Base-by-base conservation (phyloP, 2,888 invertebrate species). In the Sinotaia quadrata region DNA sequence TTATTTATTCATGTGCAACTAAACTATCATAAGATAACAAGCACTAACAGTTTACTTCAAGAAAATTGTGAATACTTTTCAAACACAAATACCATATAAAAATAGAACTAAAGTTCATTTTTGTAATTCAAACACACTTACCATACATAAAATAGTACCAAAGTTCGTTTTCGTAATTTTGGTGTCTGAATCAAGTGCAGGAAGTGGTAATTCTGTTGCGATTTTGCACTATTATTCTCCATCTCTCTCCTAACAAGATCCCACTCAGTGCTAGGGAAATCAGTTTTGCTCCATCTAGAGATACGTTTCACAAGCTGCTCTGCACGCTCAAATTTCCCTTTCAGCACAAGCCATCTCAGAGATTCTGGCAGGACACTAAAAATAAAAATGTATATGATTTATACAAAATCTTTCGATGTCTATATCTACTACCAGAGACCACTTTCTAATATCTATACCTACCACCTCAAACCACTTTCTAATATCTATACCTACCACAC, bases 361-460 rank as follows among this genome's bases (percentile, higher is more conserved):
- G 85, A 85, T 67, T 86, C 86, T 7, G 85, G 85, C 21, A 85
- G 73, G 7, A 84, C 24, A 75, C 85, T 85, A 71, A 0, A 21
- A 51, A 51, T 18, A 51, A 2, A n/a, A 51, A 51, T 2, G 24
- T 21, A 1, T 51, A 4, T 21, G 21, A 51, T n/a, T 51, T 51
- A 51, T 24, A n/a, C 24, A 24, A 21, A 4, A 51, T 21, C 52
- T 54, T 54, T 24, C n/a, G n/a, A n/a, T n/a, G n/a, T n/a, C n/a
- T n/a, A n/a, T n/a, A n/a, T n/a, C n/a, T n/a, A n/a, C n/a, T n/a
- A n/a, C n/a, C n/a, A n/a, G n/a, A n/a, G n/a, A n/a, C n/a, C n/a
- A n/a, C n/a, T n/a, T n/a, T n/a, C n/a, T n/a, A n/a, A n/a, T n/a
- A n/a, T n/a, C n/a, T n/a, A n/a, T n/a, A n/a, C n/a, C n/a, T n/a